These are phyloP conservation scores for Anser brachyrhynchus DNA, from an alignment of 2,113 vertebrate genomes.

Conservation along the genomic window DNA sequence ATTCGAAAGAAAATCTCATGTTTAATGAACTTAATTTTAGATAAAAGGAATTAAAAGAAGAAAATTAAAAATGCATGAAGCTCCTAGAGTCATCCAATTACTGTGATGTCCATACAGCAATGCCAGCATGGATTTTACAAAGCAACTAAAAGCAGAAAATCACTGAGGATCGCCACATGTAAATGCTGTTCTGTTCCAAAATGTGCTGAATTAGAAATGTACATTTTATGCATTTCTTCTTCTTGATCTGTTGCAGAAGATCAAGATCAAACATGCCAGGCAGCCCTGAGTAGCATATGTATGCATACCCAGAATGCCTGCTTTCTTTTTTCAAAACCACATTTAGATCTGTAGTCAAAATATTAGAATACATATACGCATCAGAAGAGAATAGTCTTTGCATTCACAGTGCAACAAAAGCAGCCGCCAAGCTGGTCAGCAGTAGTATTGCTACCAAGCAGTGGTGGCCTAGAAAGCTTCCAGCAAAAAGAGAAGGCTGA, in stretches of 20 bases:
- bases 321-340: background rate
- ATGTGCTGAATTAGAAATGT: constrained; percentile 4
- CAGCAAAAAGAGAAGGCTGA: no score
- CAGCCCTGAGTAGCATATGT: background rate
- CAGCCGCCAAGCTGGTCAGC: background rate
- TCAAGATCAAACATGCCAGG: constrained; percentile 45
- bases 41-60: constrained; percentile 55
- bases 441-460: background rate
- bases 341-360: rapidly evolving
- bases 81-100: constrained; percentile 24
- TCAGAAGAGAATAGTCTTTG: background rate
- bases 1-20: constrained; percentile 27
- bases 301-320: background rate
- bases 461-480: background rate
- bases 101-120: constrained; percentile 45
- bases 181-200: constrained; percentile 2
- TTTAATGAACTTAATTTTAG: constrained; percentile 64
- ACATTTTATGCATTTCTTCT: constrained; percentile 24
- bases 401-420: background rate
- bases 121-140: background rate
- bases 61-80: constrained; percentile 66
- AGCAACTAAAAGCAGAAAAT: background rate
- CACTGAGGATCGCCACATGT: background rate
- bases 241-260: constrained; percentile 49
- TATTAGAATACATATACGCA: rapidly evolving